A percentile compares a stretch with the other conserved stretches of the same genome.
Conservation (phyloP, 1,140 invertebrate genomes). For the Drosophila kikkawai region DNA sequence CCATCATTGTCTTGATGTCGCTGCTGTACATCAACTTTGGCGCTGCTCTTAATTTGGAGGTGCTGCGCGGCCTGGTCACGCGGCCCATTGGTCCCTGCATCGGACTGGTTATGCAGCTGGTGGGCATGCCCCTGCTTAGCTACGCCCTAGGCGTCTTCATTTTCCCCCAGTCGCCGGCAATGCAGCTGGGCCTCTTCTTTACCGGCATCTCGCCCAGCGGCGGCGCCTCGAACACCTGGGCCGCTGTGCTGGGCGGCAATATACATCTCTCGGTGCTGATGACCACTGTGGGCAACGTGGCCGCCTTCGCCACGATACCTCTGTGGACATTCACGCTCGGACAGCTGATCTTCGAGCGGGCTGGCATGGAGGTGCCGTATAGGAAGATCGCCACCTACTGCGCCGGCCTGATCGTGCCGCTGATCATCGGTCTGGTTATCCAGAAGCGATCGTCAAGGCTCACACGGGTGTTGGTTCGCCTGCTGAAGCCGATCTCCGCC, state of each 20-base stretch:
- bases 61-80: constrained; percentile 89
- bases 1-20: constrained; percentile 92
- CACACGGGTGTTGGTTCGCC: constrained; percentile 89
- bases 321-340: constrained; percentile 98
- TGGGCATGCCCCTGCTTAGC: constrained; percentile 95
- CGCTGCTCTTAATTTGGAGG: constrained; percentile 92
- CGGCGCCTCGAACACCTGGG: constrained; percentile 98
- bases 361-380: constrained; percentile 92
- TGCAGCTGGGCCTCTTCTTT: constrained; percentile 95
- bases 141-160: constrained; percentile 90
- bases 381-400: constrained; percentile 91
- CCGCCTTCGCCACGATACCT: constrained; percentile 96
- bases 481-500: constrained; percentile 94
- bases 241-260: constrained; percentile 94
- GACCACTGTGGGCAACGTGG: constrained; percentile 95
- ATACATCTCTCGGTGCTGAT: constrained; percentile 95
- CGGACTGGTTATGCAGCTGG: constrained; percentile 93
- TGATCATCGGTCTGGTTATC: constrained; percentile 92
- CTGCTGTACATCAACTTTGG: constrained; percentile 97
- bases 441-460: constrained; percentile 89
- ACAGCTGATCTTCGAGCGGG: constrained; percentile 90
- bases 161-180: constrained; percentile 89
- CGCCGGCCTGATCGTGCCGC: constrained; percentile 92
- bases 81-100: constrained; percentile 93
- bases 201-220: constrained; percentile 96